Conservation (phyloP, 2,888 invertebrate genomes). For the Tiliacea aurago region DNA sequence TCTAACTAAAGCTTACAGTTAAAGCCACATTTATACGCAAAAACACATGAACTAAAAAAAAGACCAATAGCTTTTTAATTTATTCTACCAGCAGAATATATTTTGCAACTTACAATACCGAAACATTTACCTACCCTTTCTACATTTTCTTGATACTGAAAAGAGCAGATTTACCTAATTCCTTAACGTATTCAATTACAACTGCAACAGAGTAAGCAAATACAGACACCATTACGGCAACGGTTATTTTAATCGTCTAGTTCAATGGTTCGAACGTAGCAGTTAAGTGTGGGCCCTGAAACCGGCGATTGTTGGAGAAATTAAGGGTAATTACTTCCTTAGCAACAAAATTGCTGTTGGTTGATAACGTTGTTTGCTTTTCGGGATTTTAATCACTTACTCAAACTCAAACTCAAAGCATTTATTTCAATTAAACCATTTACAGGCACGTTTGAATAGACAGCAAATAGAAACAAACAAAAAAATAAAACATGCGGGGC, state of each 20-base stretch:
- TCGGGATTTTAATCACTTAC: not conserved
- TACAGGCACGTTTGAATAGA: too few relatives aligned
- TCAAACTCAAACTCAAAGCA: too few relatives aligned
- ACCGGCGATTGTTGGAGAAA: constrained; percentile 23
- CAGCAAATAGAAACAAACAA: too few relatives aligned
- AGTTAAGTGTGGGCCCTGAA: constrained; percentile 64
- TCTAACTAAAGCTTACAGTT: too few relatives aligned
- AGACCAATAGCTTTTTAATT: not conserved
- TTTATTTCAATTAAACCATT: too few relatives aligned
- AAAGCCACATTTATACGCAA: too few relatives aligned
- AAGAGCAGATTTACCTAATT: constrained; percentile 32
- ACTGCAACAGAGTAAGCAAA: constrained; percentile 66
- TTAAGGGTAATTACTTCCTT: constrained; percentile 28
- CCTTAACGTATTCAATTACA: constrained; percentile 61
- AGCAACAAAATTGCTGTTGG: not conserved
- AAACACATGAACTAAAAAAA: not conserved
- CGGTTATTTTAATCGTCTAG: constrained; percentile 79
- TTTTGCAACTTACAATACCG: not conserved
- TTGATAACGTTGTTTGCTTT: constrained; percentile 7
- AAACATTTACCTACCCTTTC: not conserved
- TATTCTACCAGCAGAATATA: not conserved
- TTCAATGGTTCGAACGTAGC: constrained; percentile 74
- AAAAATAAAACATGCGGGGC: too few relatives aligned
- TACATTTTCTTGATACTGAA: constrained; percentile 5
- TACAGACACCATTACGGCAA: constrained; percentile 78